Conservation (phyloP, 2,113 vertebrate genomes). For the Chauna torquata region DNA sequence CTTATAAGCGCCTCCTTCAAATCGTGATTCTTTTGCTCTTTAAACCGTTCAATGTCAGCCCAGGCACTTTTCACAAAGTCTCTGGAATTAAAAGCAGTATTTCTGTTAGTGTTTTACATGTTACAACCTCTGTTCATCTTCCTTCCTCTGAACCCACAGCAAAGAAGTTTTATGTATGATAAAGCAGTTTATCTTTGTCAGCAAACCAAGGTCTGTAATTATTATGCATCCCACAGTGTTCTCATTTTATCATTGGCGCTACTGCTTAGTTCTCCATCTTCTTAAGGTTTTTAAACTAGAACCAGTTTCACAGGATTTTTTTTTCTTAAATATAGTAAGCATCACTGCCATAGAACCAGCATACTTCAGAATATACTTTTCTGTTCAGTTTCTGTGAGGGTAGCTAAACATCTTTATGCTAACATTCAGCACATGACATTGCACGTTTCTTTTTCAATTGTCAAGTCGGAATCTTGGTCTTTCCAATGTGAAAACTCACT, state of each 20-base stretch:
- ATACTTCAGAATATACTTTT: background rate
- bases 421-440: background rate
- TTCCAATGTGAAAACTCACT: background rate
- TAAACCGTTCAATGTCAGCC: slow-evolving; percentile 93
- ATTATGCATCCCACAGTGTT: background rate
- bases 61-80: slow-evolving; percentile 93
- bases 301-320: background rate
- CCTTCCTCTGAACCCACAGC: background rate
- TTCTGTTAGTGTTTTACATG: background rate
- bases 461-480: background rate
- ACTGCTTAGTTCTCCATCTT: background rate
- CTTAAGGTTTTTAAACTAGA: background rate
- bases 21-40: slow-evolving; percentile 93
- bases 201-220: background rate
- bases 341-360: background rate
- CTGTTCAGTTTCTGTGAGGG: background rate
- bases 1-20: slow-evolving; percentile 94
- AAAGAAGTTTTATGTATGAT: background rate
- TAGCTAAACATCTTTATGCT: background rate
- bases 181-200: background rate
- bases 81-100: slow-evolving; percentile 74
- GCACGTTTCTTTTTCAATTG: background rate
- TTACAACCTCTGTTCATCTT: background rate
- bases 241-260: background rate
- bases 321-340: background rate